Percentiles rank a stretch among this genome's conserved stretches.
Evolutionary conservation across 1,140 invertebrate species (phyloP).

Genomic region (Apolygus lucorum): DNA sequence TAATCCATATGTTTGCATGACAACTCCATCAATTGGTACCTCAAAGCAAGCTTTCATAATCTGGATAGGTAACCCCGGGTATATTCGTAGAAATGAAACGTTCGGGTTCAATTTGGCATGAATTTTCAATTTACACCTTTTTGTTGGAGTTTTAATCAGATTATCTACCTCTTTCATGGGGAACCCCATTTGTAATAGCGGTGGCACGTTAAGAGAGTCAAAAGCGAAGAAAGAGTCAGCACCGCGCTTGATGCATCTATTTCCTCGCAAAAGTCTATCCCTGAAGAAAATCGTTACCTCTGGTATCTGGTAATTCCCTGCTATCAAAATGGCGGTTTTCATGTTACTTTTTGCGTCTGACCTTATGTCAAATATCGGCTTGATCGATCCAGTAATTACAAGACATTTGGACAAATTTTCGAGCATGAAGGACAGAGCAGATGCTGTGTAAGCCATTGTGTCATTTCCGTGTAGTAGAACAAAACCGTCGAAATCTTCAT

Average conservation of each 20-base stretch:
- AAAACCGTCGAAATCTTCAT: slow-evolving; percentile 84
- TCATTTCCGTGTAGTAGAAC: slow-evolving; percentile 95
- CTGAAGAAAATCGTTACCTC: slow-evolving; percentile 91
- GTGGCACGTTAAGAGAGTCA: slow-evolving; percentile 75
- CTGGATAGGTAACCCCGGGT: slow-evolving; percentile 77
- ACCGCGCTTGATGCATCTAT: slow-evolving; percentile 78
- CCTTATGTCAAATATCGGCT: slow-evolving; percentile 82
- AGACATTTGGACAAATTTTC: slow-evolving; percentile 91
- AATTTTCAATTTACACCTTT: slow-evolving; percentile 66
- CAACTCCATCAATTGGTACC: slow-evolving; percentile 76
- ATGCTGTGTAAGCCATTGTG: slow-evolving; percentile 91
- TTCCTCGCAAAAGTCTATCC: slow-evolving; percentile 80
- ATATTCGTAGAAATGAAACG: slow-evolving; percentile 76
- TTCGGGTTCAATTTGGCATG: slow-evolving; percentile 68
- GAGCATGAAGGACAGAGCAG: slow-evolving; percentile 91
- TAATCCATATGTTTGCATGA: slow-evolving; percentile 85
- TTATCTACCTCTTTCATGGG: slow-evolving; percentile 52
- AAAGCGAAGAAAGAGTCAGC: slow-evolving; percentile 78
- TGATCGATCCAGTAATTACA: slow-evolving; percentile 87
- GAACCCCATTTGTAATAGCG: slow-evolving; percentile 67
- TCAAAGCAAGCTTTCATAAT: slow-evolving; percentile 55
- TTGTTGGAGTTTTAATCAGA: slow-evolving; percentile 52
- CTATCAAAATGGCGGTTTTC: slow-evolving; percentile 77
- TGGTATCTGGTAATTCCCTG: slow-evolving; percentile 80
- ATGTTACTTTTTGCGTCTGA: slow-evolving; percentile 92